Evolutionary conservation across 2,113 vertebrate species (phyloP).

Genomic region (Oenanthe oenanthe): DNA sequence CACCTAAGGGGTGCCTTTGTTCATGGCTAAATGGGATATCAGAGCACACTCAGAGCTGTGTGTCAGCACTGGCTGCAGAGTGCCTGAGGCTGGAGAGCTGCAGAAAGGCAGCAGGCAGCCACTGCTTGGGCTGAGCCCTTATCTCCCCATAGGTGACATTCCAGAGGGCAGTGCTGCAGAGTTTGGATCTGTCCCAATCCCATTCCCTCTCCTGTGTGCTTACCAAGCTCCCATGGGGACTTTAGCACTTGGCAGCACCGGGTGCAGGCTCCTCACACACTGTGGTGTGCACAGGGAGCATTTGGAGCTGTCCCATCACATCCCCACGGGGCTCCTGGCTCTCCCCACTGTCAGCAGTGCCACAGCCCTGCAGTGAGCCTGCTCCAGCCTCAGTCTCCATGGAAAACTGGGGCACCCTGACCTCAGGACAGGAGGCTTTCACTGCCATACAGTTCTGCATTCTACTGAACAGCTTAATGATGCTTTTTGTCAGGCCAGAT

Average conservation of each 20-base stretch:
- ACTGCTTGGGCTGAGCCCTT: neutral
- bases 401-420: neutral
- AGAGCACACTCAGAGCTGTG: fast-evolving
- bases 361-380: neutral
- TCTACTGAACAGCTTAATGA: neutral
- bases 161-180: neutral
- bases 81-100: neutral
- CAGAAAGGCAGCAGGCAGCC: neutral
- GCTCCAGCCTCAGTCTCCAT: neutral
- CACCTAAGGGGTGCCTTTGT: neutral
- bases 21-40: neutral
- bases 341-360: neutral
- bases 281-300: neutral
- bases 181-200: neutral
- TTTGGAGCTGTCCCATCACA: neutral
- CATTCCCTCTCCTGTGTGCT: neutral
- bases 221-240: neutral
- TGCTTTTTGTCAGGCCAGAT: neutral
- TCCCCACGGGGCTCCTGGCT: neutral
- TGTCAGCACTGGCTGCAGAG: neutral
- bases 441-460: neutral
- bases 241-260: fast-evolving
- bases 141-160: neutral
- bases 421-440: neutral
- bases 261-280: neutral